Evolutionary conservation across 2,888 invertebrate genomes (phyloP), one percentile per base, ranked within the genome.

Genomic region (Eupsilia transversa): DNA sequence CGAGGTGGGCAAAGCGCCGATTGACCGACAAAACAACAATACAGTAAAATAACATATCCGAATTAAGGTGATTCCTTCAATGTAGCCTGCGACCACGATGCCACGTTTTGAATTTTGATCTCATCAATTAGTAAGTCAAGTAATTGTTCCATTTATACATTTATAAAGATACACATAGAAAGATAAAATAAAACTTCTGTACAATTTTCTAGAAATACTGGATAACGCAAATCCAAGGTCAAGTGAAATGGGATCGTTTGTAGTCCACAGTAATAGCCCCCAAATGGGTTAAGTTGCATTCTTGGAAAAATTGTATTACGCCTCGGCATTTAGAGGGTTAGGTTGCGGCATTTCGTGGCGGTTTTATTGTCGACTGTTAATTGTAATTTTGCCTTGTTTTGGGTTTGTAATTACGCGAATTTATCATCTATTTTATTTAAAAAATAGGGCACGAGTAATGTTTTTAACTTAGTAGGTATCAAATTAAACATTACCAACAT

Each of bases 241-340:
- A 76, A 74, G 70, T 67, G 20, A 74, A 80, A 82, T 69, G 38
- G 66, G 74, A 72, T 75, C 74, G 71, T 69, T 78, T 73, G 69
- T 54, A 72, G 75, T 72, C 73, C 66, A 38, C 73, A 77, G 75
- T 84, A 79, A 81, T 83, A 64, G 72, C 72, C 27, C 35, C 64
- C 70, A 68, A 83, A 83, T 87, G 79, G 75, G 77, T 69, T 81
- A 77, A 87, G 79, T 82, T 87, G 87, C 87, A 87, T 86, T 84
- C 82, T 76, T 76, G 74, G 77, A 79, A 87, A 86, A 84, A 83
- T 79, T 85, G 78, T 83, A 81, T 79, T 86, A 79, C 86, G 73
- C 74, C 60, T 70, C 60, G 87, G 86, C 65, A 80, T 83, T 86
- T 73, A 74, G 56, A 83, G 83, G 86, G 84, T 85, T 80, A 60